A percentile compares a stretch with the other conserved stretches of the same genome.
phyloP scores from a whole-genome alignment of 1,140 invertebrate species.

The Diorhabda sublineata region DNA sequence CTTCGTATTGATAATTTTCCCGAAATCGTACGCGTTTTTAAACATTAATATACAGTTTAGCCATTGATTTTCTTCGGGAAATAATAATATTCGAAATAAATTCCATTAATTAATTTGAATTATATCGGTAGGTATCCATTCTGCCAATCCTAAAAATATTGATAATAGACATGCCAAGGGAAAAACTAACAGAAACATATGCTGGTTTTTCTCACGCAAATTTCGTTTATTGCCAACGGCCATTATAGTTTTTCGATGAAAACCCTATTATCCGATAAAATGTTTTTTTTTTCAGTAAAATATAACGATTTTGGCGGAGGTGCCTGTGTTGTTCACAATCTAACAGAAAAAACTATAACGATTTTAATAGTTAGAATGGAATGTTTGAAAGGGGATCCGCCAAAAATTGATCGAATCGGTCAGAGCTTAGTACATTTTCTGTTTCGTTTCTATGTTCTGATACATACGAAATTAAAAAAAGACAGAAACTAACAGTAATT shows the following conservation, averaged over 20 bases:
- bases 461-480: neutral
- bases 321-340: too few species aligned
- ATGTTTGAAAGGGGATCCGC: too few species aligned
- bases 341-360: too few species aligned
- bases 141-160: constrained; percentile 2
- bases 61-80: too few species aligned
- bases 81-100: too few species aligned
- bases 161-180: constrained; percentile 16
- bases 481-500: constrained; percentile 11
- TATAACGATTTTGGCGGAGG: neutral
- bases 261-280: neutral
- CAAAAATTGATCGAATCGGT: neutral
- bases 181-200: constrained; percentile 11
- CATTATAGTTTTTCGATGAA: constrained; percentile 19
- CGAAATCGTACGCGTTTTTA: too few species aligned
- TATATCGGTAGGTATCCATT: neutral
- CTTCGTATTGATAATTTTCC: too few species aligned
- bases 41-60: too few species aligned
- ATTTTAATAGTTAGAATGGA: too few species aligned
- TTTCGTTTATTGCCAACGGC: constrained; percentile 16
- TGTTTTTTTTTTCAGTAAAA: neutral
- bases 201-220: constrained; percentile 19
- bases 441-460: neutral
- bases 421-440: neutral
- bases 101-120: neutral